Base-by-base conservation (phyloP, 2,797 vertebrate genomes). In the Megaceryle alcyon region DNA sequence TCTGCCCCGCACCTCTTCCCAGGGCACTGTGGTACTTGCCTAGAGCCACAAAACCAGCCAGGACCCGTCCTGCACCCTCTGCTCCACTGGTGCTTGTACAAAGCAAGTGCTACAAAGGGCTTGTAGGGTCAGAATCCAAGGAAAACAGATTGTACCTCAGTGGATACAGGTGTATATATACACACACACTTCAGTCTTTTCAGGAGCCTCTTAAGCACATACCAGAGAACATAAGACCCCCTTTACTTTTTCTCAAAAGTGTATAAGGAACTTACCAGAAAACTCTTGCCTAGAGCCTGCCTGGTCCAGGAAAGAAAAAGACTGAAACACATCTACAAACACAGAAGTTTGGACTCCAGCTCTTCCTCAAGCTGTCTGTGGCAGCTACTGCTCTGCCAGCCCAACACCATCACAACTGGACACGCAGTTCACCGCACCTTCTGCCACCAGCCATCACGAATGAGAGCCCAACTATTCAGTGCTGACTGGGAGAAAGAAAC, bases 1-100 rank as follows among this genome's bases (percentile, higher is more conserved):
- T 14, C 16, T 15, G 7, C 25, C 61, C 63, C 7, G 6, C 28
- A 18, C 33, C 33, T 19, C 49, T 14, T 28, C 46, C 70, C 71
- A 4, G 0, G 2, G 39, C 81, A 18, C 39, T 0, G 0, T 1
- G 1, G 8, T 11, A 7, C 39, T 11, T 21, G 7, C 26, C 2
- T 7, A 39, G 37, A 65, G 57, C n/a, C 23, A 28, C 29, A 64
- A 35, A 48, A 9, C 5, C 70, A 29, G 53, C 8, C 0, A 57
- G 33, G 59, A 10, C 3, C 2, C 0, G 25, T 22, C 71, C 61
- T 35, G 51, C 71, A 9, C 31, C 49, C 46, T 31, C 39, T 2
- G 49, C 64, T n/a, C 54, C 64, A 3, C 35, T 7, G 9, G 4
- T n/a, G 33, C 53, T 12, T 16, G 16, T 3, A 20, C 9, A 7